phyloP scores from a whole-genome alignment of 2,113 vertebrate species.

The Junco hyemalis region DNA sequence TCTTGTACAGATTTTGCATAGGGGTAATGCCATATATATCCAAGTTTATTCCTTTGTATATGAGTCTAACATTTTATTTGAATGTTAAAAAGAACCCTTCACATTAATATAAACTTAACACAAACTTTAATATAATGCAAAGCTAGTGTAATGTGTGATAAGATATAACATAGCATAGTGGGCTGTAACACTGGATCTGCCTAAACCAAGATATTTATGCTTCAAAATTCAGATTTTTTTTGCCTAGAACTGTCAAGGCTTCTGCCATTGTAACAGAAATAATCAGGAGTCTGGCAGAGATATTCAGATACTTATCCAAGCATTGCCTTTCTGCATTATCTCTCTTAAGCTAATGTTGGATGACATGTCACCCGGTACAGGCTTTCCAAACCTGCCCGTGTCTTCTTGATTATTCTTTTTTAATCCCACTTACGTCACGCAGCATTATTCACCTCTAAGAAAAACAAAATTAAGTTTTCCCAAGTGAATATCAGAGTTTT shows the following conservation, averaged over 20 bases:
- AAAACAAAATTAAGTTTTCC: not conserved
- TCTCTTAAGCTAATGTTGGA: not conserved
- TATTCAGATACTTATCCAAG: not conserved
- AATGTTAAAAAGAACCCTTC: not conserved
- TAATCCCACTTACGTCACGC: not conserved
- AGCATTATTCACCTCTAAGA: not conserved
- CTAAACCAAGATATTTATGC: not conserved
- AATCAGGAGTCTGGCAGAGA: not conserved
- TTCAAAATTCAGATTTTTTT: not conserved
- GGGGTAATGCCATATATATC: not conserved
- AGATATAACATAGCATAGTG: fast-evolving
- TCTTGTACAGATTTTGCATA: not conserved
- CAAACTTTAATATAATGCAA: not conserved
- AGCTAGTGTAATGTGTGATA: not conserved
- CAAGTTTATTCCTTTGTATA: not conserved
- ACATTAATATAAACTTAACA: not conserved
- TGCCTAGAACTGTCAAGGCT: not conserved
- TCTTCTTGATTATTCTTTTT: not conserved
- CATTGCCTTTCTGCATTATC: not conserved
- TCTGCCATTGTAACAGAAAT: not conserved
- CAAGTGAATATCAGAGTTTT: not conserved
- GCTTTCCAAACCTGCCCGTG: not conserved
- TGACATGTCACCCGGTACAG: not conserved
- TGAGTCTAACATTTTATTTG: not conserved
- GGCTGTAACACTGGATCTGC: not conserved